Percentiles rank a stretch among this genome's conserved stretches.
Evolutionary conservation across 2,888 invertebrate species (phyloP).

Genomic region (Ophraella communa): DNA sequence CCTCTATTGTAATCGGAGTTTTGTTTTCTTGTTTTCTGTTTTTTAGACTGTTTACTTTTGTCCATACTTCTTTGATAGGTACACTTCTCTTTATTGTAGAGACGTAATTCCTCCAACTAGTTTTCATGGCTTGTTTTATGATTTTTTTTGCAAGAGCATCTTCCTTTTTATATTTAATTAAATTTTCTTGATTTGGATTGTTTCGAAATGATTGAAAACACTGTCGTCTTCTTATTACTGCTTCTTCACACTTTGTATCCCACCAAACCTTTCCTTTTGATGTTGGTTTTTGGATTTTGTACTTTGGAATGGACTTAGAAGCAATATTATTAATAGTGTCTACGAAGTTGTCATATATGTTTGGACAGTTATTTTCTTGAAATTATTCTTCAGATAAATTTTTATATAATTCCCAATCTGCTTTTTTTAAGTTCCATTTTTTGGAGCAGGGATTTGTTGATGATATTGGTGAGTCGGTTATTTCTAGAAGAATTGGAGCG

Average conservation of each 20-base stretch:
- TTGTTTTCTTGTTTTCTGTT: constrained; percentile 17
- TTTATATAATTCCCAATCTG: constrained; percentile 5
- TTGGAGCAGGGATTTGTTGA: too few species aligned
- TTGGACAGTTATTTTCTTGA: too few species aligned
- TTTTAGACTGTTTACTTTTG: constrained; percentile 13
- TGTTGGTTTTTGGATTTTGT: neutral
- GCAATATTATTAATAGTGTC: constrained; percentile 2
- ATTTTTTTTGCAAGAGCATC: constrained; percentile 6
- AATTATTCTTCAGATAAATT: neutral
- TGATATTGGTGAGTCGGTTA: too few species aligned
- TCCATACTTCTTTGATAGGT: constrained; percentile 17
- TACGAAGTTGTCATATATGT: too few species aligned
- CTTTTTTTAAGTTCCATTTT: constrained; percentile 5
- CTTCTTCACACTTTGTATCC: neutral
- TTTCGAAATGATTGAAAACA: neutral
- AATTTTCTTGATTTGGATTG: constrained; percentile 5
- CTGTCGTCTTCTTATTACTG: neutral
- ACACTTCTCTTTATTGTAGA: neutral
- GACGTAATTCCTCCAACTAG: constrained; percentile 5
- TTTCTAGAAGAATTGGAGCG: too few species aligned
- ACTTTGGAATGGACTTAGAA: constrained; percentile 5
- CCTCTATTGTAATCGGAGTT: constrained; percentile 4
- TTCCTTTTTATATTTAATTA: neutral
- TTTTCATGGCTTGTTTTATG: constrained; percentile 3
- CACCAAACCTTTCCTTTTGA: constrained; percentile 14